Conservation (phyloP, 2,888 invertebrate species). For the Mimachlamys varia region DNA sequence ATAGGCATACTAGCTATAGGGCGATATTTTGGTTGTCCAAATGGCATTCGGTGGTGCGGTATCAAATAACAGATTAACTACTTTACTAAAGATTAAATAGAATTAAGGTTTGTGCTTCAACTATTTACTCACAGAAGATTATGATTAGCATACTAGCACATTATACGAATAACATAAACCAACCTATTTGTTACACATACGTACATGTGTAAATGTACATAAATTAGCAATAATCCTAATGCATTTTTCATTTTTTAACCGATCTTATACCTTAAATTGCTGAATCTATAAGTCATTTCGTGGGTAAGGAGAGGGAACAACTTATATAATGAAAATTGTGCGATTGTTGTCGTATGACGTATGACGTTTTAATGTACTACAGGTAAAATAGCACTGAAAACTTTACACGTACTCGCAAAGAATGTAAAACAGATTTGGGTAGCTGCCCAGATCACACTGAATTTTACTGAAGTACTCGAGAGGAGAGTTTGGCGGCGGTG, state of each 20-base stretch:
- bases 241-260: too few relatives aligned
- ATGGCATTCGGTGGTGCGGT: too few relatives aligned
- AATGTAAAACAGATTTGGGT: conserved; percentile 69
- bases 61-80: not conserved
- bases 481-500: conserved; percentile 68
- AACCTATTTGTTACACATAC: not conserved
- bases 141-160: not conserved
- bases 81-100: not conserved
- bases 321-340: too few relatives aligned
- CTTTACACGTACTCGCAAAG: conserved; percentile 59
- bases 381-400: not conserved
- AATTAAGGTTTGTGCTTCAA: not conserved
- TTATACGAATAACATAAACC: not conserved
- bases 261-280: too few relatives aligned
- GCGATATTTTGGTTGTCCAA: too few relatives aligned
- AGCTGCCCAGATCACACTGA: conserved; percentile 69
- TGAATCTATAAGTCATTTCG: too few relatives aligned
- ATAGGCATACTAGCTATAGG: too few relatives aligned
- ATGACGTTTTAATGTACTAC: not conserved
- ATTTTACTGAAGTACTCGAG: conserved; percentile 73
- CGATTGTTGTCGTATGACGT: too few relatives aligned
- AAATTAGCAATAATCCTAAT: too few relatives aligned
- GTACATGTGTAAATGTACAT: too few relatives aligned
- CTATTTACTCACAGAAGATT: not conserved
- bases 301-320: too few relatives aligned